phyloP scores from a whole-genome alignment of 2,113 vertebrate genomes.

The Elgaria multicarinata region DNA sequence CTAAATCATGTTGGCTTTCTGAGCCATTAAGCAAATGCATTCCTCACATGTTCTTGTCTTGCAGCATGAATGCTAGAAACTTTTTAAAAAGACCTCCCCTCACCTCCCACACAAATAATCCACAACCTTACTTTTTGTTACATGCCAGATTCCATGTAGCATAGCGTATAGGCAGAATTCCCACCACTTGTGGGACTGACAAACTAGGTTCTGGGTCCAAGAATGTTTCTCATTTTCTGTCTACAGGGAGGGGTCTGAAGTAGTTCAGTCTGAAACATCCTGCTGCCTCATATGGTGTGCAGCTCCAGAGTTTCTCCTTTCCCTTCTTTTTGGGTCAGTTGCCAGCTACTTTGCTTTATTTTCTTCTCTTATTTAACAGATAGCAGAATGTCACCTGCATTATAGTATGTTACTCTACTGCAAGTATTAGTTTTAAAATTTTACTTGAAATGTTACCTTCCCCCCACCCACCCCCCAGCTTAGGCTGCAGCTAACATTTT shows the following conservation, averaged over 20 bases:
- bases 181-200: not conserved
- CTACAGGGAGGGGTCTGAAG: not conserved
- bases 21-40: not conserved
- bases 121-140: not conserved
- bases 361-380: not conserved
- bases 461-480: too few species aligned
- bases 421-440: not conserved
- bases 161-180: not conserved
- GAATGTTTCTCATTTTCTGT: conserved; percentile 3
- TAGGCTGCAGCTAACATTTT: not conserved
- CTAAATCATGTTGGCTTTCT: not conserved
- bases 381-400: not conserved
- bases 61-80: not conserved
- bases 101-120: too few species aligned
- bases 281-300: not conserved
- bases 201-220: not conserved
- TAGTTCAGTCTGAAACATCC: not conserved
- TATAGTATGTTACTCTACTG: not conserved
- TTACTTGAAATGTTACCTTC: not conserved
- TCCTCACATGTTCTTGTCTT: not conserved
- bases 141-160: not conserved
- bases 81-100: too few species aligned
- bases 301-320: not conserved
- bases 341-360: not conserved
- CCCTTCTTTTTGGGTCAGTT: not conserved